A percentile compares a stretch with the other conserved stretches of the same genome.
Evolutionary conservation across 2,797 vertebrate genomes (phyloP).

Genomic region (Danio tinwini): DNA sequence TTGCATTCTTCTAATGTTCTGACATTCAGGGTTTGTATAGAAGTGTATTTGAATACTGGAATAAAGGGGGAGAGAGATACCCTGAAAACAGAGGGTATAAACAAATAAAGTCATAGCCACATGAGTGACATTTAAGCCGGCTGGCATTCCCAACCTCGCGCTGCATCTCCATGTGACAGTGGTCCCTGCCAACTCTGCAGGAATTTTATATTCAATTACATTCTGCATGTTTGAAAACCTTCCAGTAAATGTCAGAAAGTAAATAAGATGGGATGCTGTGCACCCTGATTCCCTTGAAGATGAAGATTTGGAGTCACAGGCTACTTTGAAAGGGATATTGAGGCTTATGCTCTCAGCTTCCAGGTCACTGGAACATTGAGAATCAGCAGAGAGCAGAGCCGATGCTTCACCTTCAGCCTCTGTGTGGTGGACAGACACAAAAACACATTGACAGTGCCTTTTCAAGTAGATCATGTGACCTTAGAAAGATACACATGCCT

Average conservation of each 20-base stretch:
- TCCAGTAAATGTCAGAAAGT: constrained; percentile 64
- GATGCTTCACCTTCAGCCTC: not conserved
- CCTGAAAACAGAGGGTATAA: constrained; percentile 39
- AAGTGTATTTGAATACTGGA: constrained; percentile 44
- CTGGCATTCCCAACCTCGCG: constrained; percentile 56
- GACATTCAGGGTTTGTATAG: constrained; percentile 49
- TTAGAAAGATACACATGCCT: not conserved
- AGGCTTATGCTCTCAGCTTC: constrained; percentile 46
- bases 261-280: constrained; percentile 59
- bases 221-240: constrained; percentile 56
- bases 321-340: constrained; percentile 61
- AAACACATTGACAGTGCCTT: not conserved
- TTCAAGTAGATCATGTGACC: not conserved
- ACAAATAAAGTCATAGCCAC: constrained; percentile 54
- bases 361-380: constrained; percentile 57
- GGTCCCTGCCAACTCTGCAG: constrained; percentile 45
- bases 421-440: not conserved
- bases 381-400: constrained; percentile 22
- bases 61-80: constrained; percentile 44
- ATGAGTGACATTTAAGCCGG: constrained; percentile 59
- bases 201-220: constrained; percentile 64
- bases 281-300: constrained; percentile 53
- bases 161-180: constrained; percentile 56
- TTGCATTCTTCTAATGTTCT: constrained; percentile 47
- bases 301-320: constrained; percentile 53